phyloP scores from a whole-genome alignment of 2,888 invertebrate species.

The Lymantria dispar region DNA sequence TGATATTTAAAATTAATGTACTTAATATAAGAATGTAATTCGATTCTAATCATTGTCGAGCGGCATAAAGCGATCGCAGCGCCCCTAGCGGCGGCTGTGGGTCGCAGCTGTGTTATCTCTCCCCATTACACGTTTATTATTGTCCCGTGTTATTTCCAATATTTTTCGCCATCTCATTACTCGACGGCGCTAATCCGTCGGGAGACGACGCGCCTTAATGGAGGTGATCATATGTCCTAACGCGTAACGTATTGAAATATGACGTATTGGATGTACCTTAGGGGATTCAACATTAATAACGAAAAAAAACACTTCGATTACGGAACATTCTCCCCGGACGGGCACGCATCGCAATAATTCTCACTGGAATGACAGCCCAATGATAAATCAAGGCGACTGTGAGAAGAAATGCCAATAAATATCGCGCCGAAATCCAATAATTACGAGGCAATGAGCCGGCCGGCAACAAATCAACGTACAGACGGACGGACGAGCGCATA shows the following conservation, averaged over 20 bases:
- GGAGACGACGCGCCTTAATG: slow-evolving; percentile 73
- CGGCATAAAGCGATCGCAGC: slow-evolving; percentile 41
- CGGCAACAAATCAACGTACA: slow-evolving; percentile 74
- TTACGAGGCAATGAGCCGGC: slow-evolving; percentile 76
- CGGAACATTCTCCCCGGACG: slow-evolving; percentile 41
- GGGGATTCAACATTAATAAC: slow-evolving; percentile 66
- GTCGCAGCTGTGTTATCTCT: slow-evolving; percentile 55
- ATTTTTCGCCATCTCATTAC: slow-evolving; percentile 79
- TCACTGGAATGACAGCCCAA: slow-evolving; percentile 60
- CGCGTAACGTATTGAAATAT: slow-evolving; percentile 76
- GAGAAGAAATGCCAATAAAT: slow-evolving; percentile 78
- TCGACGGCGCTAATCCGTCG: slow-evolving; percentile 74
- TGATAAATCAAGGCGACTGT: slow-evolving; percentile 74
- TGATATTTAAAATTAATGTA: slow-evolving; percentile 10
- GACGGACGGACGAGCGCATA: slow-evolving; percentile 71
- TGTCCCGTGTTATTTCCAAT: slow-evolving; percentile 73
- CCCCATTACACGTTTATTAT: slow-evolving; percentile 67
- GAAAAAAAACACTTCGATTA: slow-evolving; percentile 43
- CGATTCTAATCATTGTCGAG: slow-evolving; percentile 37
- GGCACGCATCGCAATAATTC: slow-evolving; percentile 63
- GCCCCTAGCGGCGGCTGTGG: slow-evolving; percentile 51
- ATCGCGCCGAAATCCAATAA: slow-evolving; percentile 79
- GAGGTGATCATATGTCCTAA: slow-evolving; percentile 77
- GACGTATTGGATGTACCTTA: slow-evolving; percentile 72
- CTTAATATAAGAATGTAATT: slow-evolving; percentile 22